Evolutionary conservation across 1,140 invertebrate species (phyloP), one percentile per base, ranked within the genome.

Genomic region (Akabosia matsudoensis): DNA sequence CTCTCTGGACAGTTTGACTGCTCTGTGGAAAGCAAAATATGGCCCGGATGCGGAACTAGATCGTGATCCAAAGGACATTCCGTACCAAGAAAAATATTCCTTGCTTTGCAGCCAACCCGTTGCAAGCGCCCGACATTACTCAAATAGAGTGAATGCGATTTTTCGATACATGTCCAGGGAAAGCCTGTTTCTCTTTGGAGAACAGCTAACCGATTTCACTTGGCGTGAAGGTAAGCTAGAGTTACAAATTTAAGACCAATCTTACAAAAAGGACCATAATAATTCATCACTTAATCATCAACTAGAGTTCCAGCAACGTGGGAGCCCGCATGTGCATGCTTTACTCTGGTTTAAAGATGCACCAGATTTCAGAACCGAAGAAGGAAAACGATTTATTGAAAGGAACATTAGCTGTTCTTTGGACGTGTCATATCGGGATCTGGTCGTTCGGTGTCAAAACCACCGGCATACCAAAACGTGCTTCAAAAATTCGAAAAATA

Each of bases 251-350:
- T n/a, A n/a, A n/a, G n/a, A n/a, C n/a, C n/a, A n/a, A n/a, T n/a
- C n/a, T n/a, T n/a, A n/a, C n/a, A n/a, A n/a, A n/a, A n/a, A n/a
- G n/a, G n/a, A n/a, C n/a, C n/a, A n/a, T n/a, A n/a, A n/a, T n/a
- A n/a, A n/a, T n/a, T n/a, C n/a, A n/a, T n/a, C n/a, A n/a, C n/a
- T n/a, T n/a, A n/a, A n/a, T n/a, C n/a, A 80, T 76, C 79, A 82
- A 72, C 83, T 86, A 70, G 84, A 86, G 78, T 86, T 84, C 79
- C 84, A 86, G 76, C 83, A 85, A 74, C 82, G 84, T 24, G 85
- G 85, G 10, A 84, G 82, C 73, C 85, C 85, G 28, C 85, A 86
- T 80, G 61, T 85, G 18, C 85, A 86, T 74, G 81, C 83, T 73
- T 73, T 86, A 7, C 26, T 84, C 13, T 86, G 85, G 85, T 76